A percentile compares a stretch with the other conserved stretches of the same genome.
phyloP scores from a whole-genome alignment of 2,797 vertebrate genomes.

The Pipistrellus pipistrellus region DNA sequence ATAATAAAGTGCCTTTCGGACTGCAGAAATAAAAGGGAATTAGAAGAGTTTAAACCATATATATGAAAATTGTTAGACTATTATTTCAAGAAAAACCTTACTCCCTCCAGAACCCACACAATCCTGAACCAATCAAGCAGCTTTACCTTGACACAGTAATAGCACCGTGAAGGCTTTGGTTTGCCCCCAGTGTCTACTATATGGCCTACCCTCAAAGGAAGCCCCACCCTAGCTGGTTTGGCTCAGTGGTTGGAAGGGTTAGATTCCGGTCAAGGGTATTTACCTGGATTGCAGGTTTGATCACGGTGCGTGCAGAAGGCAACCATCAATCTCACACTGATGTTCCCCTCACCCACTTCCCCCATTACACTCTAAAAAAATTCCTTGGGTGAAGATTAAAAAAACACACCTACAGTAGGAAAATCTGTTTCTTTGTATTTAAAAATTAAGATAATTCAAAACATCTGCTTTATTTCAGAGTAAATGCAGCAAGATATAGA shows the following conservation, averaged over 20 bases:
- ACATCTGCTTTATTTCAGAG: slow-evolving; percentile 1
- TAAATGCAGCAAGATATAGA: not conserved
- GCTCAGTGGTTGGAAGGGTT: no score
- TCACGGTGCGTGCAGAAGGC: no score
- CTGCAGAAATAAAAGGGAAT: slow-evolving; percentile 86
- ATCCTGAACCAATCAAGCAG: not conserved
- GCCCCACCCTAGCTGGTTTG: not conserved
- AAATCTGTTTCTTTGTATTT: slow-evolving; percentile 14
- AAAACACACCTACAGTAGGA: not conserved
- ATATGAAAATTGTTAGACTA: not conserved
- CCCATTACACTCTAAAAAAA: not conserved
- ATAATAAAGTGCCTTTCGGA: slow-evolving; percentile 99
- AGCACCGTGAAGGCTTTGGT: not conserved
- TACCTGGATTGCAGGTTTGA: no score
- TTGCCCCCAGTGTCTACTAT: not conserved
- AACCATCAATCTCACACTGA: no score
- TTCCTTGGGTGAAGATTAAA: not conserved
- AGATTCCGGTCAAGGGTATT: no score
- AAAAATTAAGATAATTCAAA: slow-evolving; percentile 51
- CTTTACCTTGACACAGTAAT: not conserved
- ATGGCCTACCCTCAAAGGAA: not conserved
- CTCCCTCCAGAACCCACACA: not conserved
- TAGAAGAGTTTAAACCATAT: not conserved
- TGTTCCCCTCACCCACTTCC: no score
- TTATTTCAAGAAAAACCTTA: not conserved